phyloP scores from a whole-genome alignment of 1,140 invertebrate species.

The Drosophila obscura region DNA sequence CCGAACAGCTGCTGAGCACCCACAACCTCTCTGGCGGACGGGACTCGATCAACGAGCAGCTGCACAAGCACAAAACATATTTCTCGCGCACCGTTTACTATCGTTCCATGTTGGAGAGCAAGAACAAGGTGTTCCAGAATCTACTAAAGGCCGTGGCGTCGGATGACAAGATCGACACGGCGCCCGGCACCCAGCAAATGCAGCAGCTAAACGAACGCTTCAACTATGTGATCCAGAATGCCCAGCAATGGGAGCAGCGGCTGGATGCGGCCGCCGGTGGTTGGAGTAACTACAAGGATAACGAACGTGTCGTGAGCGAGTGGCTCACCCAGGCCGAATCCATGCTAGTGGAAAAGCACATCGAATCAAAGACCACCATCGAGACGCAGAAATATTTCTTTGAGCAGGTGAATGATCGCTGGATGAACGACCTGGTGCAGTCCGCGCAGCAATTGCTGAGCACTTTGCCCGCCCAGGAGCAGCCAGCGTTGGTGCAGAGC shows the following conservation, averaged over 20 bases:
- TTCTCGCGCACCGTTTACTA: constrained; percentile 95
- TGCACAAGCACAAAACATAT: constrained; percentile 94
- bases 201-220: constrained; percentile 93
- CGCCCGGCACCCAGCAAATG: constrained; percentile 89
- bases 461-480: constrained; percentile 87
- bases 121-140: constrained; percentile 96
- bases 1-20: constrained; percentile 89
- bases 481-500: constrained; percentile 88
- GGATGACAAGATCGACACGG: constrained; percentile 89
- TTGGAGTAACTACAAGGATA: constrained; percentile 94
- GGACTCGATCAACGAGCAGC: constrained; percentile 89
- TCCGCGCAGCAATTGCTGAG: constrained; percentile 92
- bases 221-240: constrained; percentile 88
- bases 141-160: constrained; percentile 91
- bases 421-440: constrained; percentile 91
- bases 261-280: constrained; percentile 91
- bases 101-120: constrained; percentile 96
- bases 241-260: constrained; percentile 91
- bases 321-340: constrained; percentile 94
- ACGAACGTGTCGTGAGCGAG: constrained; percentile 91
- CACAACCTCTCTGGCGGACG: constrained; percentile 87
- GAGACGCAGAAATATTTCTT: constrained; percentile 94
- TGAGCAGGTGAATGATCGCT: constrained; percentile 91
- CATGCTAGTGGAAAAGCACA: constrained; percentile 91
- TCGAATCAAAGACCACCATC: constrained; percentile 91